These are phyloP conservation scores for Protonibea diacanthus DNA, from an alignment of 2,797 vertebrate genomes.

Conservation along the genomic window DNA sequence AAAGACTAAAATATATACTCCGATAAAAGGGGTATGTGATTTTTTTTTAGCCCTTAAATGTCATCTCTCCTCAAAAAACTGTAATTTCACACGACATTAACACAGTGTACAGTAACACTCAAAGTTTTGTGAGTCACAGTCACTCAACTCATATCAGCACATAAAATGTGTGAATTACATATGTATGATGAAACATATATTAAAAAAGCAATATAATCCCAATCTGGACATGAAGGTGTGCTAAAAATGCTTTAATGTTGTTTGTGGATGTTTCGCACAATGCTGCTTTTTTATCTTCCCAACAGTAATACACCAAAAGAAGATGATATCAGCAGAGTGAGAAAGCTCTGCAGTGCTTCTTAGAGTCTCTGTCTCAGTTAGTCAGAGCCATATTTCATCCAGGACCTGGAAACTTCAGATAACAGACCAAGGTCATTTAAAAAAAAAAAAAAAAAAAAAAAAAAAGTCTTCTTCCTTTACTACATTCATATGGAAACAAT, in stretches of 20 bases:
- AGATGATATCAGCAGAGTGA: slow-evolving; percentile 27
- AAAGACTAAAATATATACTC: neutral
- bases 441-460: neutral
- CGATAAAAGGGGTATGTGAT: neutral
- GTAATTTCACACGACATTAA: neutral
- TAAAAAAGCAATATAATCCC: neutral
- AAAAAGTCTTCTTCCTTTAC: neutral
- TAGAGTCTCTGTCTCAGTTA: neutral
- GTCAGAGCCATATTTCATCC: slow-evolving; percentile 28
- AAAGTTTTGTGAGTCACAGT: neutral
- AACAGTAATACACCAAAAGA: slow-evolving; percentile 11
- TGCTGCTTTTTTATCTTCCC: neutral
- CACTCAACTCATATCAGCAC: neutral
- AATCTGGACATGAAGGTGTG: neutral
- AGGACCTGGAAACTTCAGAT: slow-evolving; percentile 26
- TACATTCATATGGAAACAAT: slow-evolving; percentile 2
- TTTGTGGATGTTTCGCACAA: neutral
- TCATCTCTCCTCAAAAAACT: neutral
- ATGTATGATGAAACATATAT: neutral
- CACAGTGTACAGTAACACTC: neutral
- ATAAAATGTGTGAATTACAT: neutral
- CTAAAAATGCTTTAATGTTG: neutral
- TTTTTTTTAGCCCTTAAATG: slow-evolving; percentile 1
- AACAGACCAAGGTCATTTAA: neutral
- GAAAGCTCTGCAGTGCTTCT: slow-evolving; percentile 16